phyloP scores from a whole-genome alignment of 2,888 invertebrate genomes.

The Hypsopygia costalis region DNA sequence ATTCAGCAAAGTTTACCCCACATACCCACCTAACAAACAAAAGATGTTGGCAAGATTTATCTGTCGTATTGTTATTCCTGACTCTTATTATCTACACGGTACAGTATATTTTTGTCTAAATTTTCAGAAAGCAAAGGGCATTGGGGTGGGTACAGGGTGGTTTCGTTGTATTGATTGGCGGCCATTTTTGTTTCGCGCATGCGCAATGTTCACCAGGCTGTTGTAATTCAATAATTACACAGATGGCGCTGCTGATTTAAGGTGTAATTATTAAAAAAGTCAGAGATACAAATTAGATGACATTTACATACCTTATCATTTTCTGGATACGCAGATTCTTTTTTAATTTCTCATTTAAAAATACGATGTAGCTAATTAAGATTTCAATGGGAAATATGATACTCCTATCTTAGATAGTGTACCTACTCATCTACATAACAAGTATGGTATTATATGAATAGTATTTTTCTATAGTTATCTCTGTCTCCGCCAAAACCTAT shows the following conservation, averaged over 20 bases:
- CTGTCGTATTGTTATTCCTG: constrained; percentile 24
- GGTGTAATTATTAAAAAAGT: not conserved
- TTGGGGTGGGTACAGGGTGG: constrained; percentile 63
- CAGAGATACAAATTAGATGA: too few relatives aligned
- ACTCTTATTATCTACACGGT: constrained; percentile 24
- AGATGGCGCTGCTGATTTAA: constrained; percentile 58
- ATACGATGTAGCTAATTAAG: too few relatives aligned
- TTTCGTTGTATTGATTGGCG: constrained; percentile 62
- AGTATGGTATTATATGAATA: too few relatives aligned
- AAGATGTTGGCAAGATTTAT: constrained; percentile 52
- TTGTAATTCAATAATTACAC: constrained; percentile 33
- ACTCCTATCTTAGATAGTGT: too few relatives aligned
- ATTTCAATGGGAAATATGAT: too few relatives aligned
- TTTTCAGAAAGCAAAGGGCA: constrained; percentile 26
- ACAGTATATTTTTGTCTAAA: constrained; percentile 33
- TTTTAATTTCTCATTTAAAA: too few relatives aligned
- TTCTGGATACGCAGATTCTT: too few relatives aligned
- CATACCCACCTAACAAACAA: constrained; percentile 45
- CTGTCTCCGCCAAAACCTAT: too few relatives aligned
- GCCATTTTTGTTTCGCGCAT: constrained; percentile 68
- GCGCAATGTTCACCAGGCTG: constrained; percentile 33
- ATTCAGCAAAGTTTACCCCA: constrained; percentile 11
- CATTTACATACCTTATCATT: too few relatives aligned
- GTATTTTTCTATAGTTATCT: too few relatives aligned
- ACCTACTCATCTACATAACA: too few relatives aligned